phyloP scores from a whole-genome alignment of 2,113 vertebrate genomes.

The Chionodraco myersi region DNA sequence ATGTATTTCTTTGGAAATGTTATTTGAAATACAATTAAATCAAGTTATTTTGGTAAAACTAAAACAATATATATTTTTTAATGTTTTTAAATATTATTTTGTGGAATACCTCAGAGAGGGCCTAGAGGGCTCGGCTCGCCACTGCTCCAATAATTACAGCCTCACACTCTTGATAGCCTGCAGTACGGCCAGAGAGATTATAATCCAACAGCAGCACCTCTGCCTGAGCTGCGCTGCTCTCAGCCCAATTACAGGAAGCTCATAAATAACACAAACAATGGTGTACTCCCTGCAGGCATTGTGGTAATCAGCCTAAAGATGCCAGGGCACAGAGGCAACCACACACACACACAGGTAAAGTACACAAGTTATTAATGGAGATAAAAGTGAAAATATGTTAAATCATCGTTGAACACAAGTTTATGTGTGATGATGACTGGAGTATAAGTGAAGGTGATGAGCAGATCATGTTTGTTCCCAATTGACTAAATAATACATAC shows the following conservation, averaged over 20 bases:
- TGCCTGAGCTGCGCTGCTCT: conserved; percentile 49
- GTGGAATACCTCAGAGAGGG: no score
- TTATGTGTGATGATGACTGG: background rate
- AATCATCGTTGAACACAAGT: background rate
- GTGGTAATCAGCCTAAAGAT: conserved; percentile 69
- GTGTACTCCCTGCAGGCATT: conserved; percentile 63
- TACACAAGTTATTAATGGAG: conserved; percentile 2
- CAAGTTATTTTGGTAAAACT: no score
- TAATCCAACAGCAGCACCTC: conserved; percentile 36
- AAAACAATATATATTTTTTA: no score
- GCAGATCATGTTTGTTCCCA: background rate
- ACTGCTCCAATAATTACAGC: conserved; percentile 58
- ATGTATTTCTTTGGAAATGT: no score
- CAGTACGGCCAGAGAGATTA: conserved; percentile 19
- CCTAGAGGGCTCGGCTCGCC: no score
- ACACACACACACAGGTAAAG: background rate
- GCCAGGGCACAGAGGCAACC: conserved; percentile 20
- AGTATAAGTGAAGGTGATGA: background rate
- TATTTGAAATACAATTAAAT: no score
- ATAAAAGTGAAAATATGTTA: conserved; percentile 25
- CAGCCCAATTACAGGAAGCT: conserved; percentile 73
- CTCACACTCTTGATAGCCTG: conserved; percentile 34
- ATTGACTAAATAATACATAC: background rate
- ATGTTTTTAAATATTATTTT: no score
- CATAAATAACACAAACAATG: conserved; percentile 79